Conservation (phyloP, 2,888 invertebrate species). For the Halocaridina rubra region DNA sequence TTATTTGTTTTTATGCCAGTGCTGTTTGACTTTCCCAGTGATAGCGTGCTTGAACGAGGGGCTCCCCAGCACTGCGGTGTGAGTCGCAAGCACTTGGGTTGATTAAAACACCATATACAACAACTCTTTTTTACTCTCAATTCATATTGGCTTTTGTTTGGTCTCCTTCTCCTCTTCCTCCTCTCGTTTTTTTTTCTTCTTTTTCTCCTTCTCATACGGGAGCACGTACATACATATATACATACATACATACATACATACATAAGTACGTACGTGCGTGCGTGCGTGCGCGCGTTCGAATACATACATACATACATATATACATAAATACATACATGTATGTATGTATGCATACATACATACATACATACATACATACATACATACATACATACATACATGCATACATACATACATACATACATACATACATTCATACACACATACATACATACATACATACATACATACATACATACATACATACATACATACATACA, state of each 20-base stretch:
- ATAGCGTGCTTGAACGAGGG: too few species aligned
- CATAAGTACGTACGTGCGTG: neutral
- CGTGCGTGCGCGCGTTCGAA: neutral
- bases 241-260: neutral
- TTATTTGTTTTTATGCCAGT: too few species aligned
- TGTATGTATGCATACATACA: neutral
- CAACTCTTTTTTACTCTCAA: too few species aligned
- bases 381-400: neutral
- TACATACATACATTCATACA: neutral
- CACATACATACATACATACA: neutral
- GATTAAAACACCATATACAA: too few species aligned
- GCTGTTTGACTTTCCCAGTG: too few species aligned
- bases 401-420: neutral
- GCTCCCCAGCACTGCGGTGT: too few species aligned
- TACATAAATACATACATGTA: neutral
- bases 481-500: neutral
- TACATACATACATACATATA: neutral
- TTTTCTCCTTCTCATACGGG: neutral
- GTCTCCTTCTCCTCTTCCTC: too few species aligned
- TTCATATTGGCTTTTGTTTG: too few species aligned
- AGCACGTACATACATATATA: neutral
- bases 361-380: neutral
- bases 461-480: neutral
- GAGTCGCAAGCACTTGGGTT: too few species aligned
- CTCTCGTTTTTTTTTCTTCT: too few species aligned